Evolutionary conservation across 30 jellyfish, hydroid and myxozoan species (phyloP), one percentile per base, ranked within the genome.

Genomic region (Hydra vulgaris): DNA sequence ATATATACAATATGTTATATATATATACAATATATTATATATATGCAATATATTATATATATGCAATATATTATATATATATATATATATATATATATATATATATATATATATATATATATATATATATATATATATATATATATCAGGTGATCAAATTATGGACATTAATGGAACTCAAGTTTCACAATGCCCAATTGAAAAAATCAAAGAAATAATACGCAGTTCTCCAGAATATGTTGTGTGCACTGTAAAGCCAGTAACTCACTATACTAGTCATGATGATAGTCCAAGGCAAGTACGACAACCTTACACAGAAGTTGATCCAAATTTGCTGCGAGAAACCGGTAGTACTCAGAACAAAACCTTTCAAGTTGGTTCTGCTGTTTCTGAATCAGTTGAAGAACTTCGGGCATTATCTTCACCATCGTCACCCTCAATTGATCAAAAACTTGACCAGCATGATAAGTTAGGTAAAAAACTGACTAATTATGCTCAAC

Each of bases 211-310:
- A 81, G 88, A 82, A 17, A 87, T 89, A 0, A 89, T 89, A 40
- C 87, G 83, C 25, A 81, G 86, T 21, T 95, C 66, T n/a, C 97
- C 97, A 23, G 97, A 89, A 17, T 85, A 83, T 69, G 87, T 89
- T 54, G 97, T 89, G 22, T 89, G 97, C 68, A 89, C 97, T 8
- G 97, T 89, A 24, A 89, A 89, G 27, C 97, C 97, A 25, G 95
- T 89, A 54, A 89, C 97, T 0, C 97, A 89, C 80, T 89, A 89
- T 70, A 84, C 88, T 7, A 76, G 77, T 25, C 83, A 85, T 26
- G 97, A 89, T 24, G 84, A 71, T 73, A 89, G 95, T 79, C 95
- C 95, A 22, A 77, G 71, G 0, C 79, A 76, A n/a, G 85, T 83
- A 17, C 79, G 88, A 54, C 82, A 88, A 53, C 90, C 97, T 3